Conservation (phyloP, 2,888 invertebrate genomes). For the Crossocerus cetratus region DNA sequence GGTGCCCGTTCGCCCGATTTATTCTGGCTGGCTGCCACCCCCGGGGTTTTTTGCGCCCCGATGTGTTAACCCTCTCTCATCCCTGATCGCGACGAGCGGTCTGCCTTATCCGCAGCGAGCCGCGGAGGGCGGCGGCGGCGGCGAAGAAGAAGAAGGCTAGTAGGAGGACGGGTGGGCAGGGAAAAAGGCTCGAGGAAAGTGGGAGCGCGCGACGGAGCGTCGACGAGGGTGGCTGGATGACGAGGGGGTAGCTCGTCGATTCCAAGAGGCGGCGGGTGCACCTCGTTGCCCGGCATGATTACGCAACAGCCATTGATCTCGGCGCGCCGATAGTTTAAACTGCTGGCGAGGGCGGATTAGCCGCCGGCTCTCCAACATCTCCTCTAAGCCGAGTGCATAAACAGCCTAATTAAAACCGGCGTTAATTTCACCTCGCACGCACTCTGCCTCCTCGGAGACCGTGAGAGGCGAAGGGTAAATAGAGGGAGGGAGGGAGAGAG, state of each 20-base stretch:
- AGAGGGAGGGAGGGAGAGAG: too few species aligned
- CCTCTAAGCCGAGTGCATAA: too few species aligned
- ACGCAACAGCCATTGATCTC: slow-evolving; percentile 62
- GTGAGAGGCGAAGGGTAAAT: too few species aligned
- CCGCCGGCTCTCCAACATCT: neutral
- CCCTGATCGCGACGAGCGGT: slow-evolving; percentile 47
- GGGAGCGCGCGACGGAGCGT: neutral
- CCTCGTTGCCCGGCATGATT: slow-evolving; percentile 54
- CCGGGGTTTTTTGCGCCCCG: slow-evolving; percentile 32
- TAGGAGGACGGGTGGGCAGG: neutral
- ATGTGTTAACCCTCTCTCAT: slow-evolving; percentile 35
- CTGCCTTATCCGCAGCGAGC: slow-evolving; percentile 56
- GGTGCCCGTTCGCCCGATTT: slow-evolving; percentile 32
- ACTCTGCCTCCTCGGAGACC: too few species aligned
- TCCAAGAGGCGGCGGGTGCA: slow-evolving; percentile 20
- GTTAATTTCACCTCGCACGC: too few species aligned
- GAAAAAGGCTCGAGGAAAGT: neutral
- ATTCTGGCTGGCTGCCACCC: slow-evolving; percentile 26
- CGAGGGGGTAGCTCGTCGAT: neutral
- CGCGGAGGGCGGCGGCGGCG: slow-evolving; percentile 45
- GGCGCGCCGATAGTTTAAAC: slow-evolving; percentile 51
- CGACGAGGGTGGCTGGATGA: slow-evolving; percentile 10
- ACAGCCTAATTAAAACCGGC: too few species aligned
- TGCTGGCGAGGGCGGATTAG: slow-evolving; percentile 24
- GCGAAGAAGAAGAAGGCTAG: slow-evolving; percentile 41